These are phyloP conservation scores for Zenarchopterus dispar DNA, from an alignment of 2,797 vertebrate species.

Conservation along the genomic window DNA sequence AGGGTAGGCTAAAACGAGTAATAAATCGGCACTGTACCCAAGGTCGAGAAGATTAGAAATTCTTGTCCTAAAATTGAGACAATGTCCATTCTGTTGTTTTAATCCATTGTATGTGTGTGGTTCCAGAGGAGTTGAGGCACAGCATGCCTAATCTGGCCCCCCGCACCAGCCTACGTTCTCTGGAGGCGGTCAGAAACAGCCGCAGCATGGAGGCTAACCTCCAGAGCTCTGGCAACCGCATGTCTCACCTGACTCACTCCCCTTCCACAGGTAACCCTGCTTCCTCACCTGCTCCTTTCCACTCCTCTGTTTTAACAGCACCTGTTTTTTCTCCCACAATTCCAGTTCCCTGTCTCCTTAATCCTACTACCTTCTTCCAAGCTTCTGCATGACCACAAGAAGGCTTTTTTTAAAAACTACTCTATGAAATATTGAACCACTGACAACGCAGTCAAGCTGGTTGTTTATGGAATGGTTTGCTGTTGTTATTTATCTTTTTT, in stretches of 20 bases:
- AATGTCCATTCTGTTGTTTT: slow-evolving; percentile 27
- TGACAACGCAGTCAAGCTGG: no score
- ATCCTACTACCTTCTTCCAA: slow-evolving; percentile 11
- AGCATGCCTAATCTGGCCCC: slow-evolving; percentile 95
- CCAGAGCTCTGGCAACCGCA: slow-evolving; percentile 90
- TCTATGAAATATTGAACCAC: no score
- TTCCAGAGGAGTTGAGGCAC: slow-evolving; percentile 92
- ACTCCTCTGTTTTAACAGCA: slow-evolving; percentile 6
- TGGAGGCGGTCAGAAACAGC: slow-evolving; percentile 91
- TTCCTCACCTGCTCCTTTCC: slow-evolving; percentile 46
- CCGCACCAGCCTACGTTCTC: slow-evolving; percentile 87
- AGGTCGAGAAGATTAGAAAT: not conserved
- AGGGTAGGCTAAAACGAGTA: slow-evolving; percentile 78
- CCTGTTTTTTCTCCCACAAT: slow-evolving; percentile 16
- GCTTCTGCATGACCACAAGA: slow-evolving; percentile 38
- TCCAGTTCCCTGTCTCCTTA: slow-evolving; percentile 7
- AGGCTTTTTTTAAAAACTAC: not conserved
- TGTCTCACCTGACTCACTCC: slow-evolving; percentile 88
- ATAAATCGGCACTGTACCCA: not conserved
- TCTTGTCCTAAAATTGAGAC: slow-evolving; percentile 12
- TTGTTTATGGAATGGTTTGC: no score
- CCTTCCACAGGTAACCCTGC: slow-evolving; percentile 84
- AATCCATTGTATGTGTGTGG: slow-evolving; percentile 70
- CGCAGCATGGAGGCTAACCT: slow-evolving; percentile 94
- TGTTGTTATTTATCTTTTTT: no score